phyloP scores from a whole-genome alignment of 2,888 invertebrate species.

The Tetragonisca angustula region DNA sequence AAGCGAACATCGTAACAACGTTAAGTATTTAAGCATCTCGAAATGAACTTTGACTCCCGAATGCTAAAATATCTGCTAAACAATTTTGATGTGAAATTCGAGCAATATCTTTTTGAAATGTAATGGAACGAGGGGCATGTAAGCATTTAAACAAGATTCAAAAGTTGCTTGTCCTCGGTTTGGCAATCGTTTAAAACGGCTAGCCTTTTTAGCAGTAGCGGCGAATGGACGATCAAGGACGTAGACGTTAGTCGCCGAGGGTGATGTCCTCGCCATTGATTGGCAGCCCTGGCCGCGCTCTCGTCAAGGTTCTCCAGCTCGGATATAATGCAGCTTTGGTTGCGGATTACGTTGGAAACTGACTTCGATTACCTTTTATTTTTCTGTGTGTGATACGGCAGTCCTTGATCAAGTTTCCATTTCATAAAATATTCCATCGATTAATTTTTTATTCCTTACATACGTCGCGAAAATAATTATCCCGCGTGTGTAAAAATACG shows the following conservation, averaged over 20 bases:
- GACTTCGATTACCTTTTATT: conserved; percentile 26
- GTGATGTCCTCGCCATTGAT: conserved; percentile 82
- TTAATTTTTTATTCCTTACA: background rate
- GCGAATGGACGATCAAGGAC: conserved; percentile 71
- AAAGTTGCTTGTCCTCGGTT: conserved; percentile 51
- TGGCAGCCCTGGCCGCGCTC: conserved; percentile 75
- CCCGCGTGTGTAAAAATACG: background rate
- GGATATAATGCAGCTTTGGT: conserved; percentile 48
- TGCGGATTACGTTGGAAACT: conserved; percentile 49
- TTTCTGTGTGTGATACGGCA: background rate
- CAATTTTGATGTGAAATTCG: background rate
- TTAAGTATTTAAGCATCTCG: background rate
- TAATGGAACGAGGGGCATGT: background rate
- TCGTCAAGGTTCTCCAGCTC: conserved; percentile 65
- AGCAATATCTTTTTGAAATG: background rate
- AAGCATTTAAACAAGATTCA: background rate
- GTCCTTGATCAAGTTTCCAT: background rate
- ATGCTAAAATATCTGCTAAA: background rate
- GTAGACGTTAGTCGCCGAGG: conserved; percentile 72
- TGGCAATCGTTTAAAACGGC: conserved; percentile 45
- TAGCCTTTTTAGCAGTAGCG: conserved; percentile 54
- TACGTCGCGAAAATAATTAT: background rate
- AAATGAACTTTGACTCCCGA: rapidly evolving
- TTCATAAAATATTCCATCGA: background rate
- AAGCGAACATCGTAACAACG: background rate